Conservation (phyloP, 2,797 vertebrate species). For the Epinephelus coioides region DNA sequence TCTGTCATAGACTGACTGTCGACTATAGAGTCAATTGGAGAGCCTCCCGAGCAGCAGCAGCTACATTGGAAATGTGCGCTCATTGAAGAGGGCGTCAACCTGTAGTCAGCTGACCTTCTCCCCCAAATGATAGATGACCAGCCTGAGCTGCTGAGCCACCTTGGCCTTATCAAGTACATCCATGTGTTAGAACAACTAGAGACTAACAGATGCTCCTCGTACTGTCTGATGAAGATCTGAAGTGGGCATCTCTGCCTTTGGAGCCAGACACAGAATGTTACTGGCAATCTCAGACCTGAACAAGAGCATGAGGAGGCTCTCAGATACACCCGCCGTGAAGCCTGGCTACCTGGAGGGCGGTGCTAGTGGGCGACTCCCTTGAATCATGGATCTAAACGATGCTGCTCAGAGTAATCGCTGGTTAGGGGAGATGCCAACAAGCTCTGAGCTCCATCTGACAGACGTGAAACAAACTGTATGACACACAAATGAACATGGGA, state of each 20-base stretch:
- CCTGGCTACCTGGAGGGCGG: conserved; percentile 87
- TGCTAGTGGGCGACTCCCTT: conserved; percentile 87
- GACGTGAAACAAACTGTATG: conserved; percentile 20
- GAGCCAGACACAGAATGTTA: conserved; percentile 79
- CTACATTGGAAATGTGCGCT: conserved; percentile 79
- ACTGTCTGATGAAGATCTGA: conserved; percentile 89
- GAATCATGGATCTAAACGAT: conserved; percentile 80
- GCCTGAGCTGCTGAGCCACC: conserved; percentile 83
- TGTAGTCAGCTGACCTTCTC: conserved; percentile 79
- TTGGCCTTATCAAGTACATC: conserved; percentile 87
- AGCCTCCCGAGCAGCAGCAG: conserved; percentile 63
- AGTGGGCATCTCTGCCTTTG: conserved; percentile 88
- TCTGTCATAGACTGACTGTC: too few relatives aligned
- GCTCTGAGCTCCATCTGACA: conserved; percentile 2
- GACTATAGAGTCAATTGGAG: conserved; percentile 50
- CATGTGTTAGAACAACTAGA: conserved; percentile 88
- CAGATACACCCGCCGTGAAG: conserved; percentile 80
- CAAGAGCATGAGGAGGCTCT: conserved; percentile 79
- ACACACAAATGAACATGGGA: conserved; percentile 25
- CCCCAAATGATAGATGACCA: conserved; percentile 76
- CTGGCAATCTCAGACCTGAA: conserved; percentile 62
- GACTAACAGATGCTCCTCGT: conserved; percentile 89
- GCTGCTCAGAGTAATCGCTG: conserved; percentile 82
- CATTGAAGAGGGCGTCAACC: conserved; percentile 74
- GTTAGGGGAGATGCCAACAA: conserved; percentile 66